Base-by-base conservation (phyloP, 2,113 vertebrate genomes). In the Ptyas mucosa region DNA sequence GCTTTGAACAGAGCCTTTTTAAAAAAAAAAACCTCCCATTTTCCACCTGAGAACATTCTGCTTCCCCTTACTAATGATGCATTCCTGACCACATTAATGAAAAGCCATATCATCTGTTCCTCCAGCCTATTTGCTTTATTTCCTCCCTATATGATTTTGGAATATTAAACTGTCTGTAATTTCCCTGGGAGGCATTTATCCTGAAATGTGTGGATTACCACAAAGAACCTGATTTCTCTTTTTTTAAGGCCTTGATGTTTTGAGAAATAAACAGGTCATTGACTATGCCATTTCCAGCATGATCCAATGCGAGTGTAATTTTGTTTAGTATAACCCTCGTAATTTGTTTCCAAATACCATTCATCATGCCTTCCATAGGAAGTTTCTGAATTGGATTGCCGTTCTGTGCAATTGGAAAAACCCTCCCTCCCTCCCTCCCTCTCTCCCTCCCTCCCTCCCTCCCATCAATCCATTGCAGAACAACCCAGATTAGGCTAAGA, bases 131-230 rank as follows among this genome's bases (percentile, higher is more conserved):
- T 61, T 18, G 93, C 86, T 55, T 64, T 55, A 64, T 89, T 87
- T 49, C 91, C 81, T 90, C 26, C 88, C 54, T 87, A 23, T 55
- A 57, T 69, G 39, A 57, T 90, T 90, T 87, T 85, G 21, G 81
- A 34, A 49, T 89, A 90, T 92, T 90, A 91, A 91, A 34, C 58
- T 61, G 53, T 89, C 55, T 90, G 81, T 88, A 92, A 69, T 89
- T 94, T 92, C 88, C 90, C 91, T 24, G 29, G 55, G 39, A 87
- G 43, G 51, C 75, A 46, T 89, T 54, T 49, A 85, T 92, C 57
- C 29, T 87, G 43, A 43, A 64, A 55, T 49, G 57, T 34, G 20
- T 24, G 39, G 26, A 29, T 64, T 87, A 46, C 14, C 5, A 91
- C 51, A 87, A 55, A 89, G 55, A 26, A 87, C 8, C 8, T 2